Conservation (phyloP, 2,888 invertebrate species). For the Hypercompe scribonia region DNA sequence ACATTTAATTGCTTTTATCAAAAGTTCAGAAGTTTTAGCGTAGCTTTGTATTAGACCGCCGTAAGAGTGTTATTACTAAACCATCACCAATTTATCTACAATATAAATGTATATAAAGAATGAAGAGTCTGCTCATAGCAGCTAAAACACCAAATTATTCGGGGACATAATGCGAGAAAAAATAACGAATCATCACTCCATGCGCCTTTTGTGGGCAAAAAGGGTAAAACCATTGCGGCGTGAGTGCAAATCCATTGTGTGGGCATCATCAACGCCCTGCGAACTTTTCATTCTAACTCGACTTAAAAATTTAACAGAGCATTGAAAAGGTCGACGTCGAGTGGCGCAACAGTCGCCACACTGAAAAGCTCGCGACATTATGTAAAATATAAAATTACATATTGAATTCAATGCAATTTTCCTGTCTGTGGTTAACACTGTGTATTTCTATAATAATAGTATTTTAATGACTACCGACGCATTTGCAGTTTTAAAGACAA, state of each 20-base stretch:
- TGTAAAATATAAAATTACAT: conserved; percentile 46
- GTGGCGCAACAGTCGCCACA: conserved; percentile 47
- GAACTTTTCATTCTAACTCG: conserved; percentile 49
- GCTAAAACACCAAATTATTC: conserved; percentile 36
- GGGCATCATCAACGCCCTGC: conserved; percentile 30
- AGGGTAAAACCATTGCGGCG: conserved; percentile 41
- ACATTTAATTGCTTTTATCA: no score
- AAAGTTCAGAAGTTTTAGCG: no score
- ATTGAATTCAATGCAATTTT: conserved; percentile 47
- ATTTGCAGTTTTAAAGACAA: background rate
- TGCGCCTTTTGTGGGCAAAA: conserved; percentile 45
- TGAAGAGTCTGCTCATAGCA: conserved; percentile 19
- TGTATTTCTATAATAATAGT: conserved; percentile 3
- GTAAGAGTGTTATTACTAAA: no score
- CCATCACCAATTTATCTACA: background rate
- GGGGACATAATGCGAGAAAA: conserved; percentile 44
- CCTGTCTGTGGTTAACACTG: conserved; percentile 17
- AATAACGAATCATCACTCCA: conserved; percentile 50
- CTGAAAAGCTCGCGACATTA: conserved; percentile 35
- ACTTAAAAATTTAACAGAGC: conserved; percentile 52
- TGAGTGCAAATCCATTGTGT: conserved; percentile 43
- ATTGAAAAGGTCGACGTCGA: conserved; percentile 49
- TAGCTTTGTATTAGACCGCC: no score
- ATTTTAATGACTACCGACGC: conserved; percentile 5
- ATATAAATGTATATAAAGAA: no score